phyloP scores from a whole-genome alignment of 1,140 invertebrate genomes.

The Drosophila baimaii region DNA sequence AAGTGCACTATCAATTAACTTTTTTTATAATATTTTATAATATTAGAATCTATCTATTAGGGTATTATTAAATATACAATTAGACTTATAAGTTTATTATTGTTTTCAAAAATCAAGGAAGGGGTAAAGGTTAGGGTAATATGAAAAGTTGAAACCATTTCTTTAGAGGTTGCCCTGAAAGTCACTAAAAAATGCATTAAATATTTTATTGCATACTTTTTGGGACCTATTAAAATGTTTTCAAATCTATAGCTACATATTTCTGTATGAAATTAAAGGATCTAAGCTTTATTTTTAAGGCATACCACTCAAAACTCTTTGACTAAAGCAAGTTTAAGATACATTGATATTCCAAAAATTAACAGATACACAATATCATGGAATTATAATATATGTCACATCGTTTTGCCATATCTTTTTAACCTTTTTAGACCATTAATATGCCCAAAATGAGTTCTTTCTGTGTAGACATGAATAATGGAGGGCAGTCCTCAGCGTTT shows the following conservation, averaged over 20 bases:
- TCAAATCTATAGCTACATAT: neutral
- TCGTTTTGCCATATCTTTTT: neutral
- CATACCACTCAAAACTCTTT: too few relatives aligned
- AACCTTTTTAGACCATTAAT: neutral
- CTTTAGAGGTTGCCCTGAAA: too few relatives aligned
- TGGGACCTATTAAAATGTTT: neutral
- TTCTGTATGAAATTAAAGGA: too few relatives aligned
- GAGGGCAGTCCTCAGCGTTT: constrained; percentile 43
- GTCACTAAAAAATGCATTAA: neutral
- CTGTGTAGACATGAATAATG: constrained; percentile 57
- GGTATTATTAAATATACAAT: too few relatives aligned
- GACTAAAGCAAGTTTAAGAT: neutral
- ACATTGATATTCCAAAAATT: too few relatives aligned
- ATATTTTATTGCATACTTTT: neutral
- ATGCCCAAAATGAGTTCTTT: constrained; percentile 6
- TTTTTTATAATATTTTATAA: too few relatives aligned
- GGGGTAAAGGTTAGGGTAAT: neutral
- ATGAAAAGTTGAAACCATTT: neutral
- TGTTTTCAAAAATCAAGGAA: neutral
- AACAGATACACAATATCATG: neutral
- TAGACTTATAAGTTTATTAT: neutral
- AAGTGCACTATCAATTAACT: too few relatives aligned
- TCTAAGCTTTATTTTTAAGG: too few relatives aligned
- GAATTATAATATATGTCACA: neutral
- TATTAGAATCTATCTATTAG: too few relatives aligned